phyloP scores from a whole-genome alignment of 1,140 invertebrate genomes.

The Drosophila bifasciata region DNA sequence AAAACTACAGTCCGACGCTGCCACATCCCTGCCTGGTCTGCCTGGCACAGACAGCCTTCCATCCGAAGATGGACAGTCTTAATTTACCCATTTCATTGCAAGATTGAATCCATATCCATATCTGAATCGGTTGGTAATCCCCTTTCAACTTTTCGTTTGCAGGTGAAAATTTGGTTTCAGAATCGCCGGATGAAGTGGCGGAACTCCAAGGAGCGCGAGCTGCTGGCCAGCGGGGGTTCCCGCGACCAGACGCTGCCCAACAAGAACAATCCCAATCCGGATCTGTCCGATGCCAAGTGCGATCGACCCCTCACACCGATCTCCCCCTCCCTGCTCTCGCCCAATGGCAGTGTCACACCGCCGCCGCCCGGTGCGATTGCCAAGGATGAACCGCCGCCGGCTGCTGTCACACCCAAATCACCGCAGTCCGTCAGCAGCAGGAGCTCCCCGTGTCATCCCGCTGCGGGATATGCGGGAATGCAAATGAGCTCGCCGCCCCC shows the following conservation, averaged over 20 bases:
- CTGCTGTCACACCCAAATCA: slow-evolving; percentile 51
- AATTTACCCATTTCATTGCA: slow-evolving; percentile 62
- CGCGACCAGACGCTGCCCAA: slow-evolving; percentile 97
- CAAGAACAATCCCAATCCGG: slow-evolving; percentile 98
- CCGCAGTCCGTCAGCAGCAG: slow-evolving; percentile 61
- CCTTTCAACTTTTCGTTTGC: slow-evolving; percentile 81
- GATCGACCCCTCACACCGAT: slow-evolving; percentile 88
- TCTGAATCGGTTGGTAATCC: not conserved
- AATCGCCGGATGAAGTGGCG: slow-evolving; percentile 98
- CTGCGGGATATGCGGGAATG: slow-evolving; percentile 42
- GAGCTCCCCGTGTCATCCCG: slow-evolving; percentile 40
- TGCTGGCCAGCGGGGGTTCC: slow-evolving; percentile 95
- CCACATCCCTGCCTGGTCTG: not conserved
- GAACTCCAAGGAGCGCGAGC: slow-evolving; percentile 97
- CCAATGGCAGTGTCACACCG: slow-evolving; percentile 65
- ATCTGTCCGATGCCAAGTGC: slow-evolving; percentile 94
- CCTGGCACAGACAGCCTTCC: slow-evolving; percentile 57
- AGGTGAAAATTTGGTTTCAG: slow-evolving; percentile 99
- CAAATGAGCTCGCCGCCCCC: slow-evolving; percentile 79
- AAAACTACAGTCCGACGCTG: slow-evolving; percentile 4
- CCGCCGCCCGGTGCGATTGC: slow-evolving; percentile 32
- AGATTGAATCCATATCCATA: not conserved
- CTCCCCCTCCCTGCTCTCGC: slow-evolving; percentile 76
- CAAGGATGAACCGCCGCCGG: slow-evolving; percentile 63
- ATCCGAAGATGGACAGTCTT: slow-evolving; percentile 39